Conservation (phyloP, 2,888 invertebrate species). For the Drosophila limbata region DNA sequence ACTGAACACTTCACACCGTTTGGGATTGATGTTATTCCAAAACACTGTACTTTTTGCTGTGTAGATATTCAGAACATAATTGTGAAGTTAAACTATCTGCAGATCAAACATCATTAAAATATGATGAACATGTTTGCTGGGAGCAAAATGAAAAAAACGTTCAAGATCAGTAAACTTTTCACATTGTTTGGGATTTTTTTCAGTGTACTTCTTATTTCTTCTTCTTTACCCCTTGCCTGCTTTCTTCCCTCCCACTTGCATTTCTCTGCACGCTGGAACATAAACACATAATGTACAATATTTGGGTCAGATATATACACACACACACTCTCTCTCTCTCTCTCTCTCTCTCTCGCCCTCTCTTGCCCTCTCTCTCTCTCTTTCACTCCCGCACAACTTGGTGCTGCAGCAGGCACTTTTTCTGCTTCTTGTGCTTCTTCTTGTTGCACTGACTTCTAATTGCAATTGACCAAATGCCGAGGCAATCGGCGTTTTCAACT, state of each 20-base stretch:
- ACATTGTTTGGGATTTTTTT: background rate
- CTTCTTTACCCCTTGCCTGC: background rate
- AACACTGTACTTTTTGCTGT: too few relatives aligned
- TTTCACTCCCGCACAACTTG: background rate
- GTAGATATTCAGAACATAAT: too few relatives aligned
- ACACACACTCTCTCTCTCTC: background rate
- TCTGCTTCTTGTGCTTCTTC: background rate
- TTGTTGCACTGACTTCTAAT: constrained; percentile 64
- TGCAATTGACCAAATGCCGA: constrained; percentile 76
- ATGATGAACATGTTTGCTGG: too few relatives aligned
- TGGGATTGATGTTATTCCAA: too few relatives aligned
- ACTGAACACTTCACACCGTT: too few relatives aligned
- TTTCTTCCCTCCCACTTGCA: background rate
- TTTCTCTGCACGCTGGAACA: constrained; percentile 24
- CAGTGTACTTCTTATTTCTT: background rate
- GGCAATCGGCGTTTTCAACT: constrained; percentile 26
- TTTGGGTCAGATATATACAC: constrained; percentile 59
- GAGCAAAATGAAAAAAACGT: too few relatives aligned
- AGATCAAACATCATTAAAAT: too few relatives aligned
- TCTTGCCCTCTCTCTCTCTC: background rate
- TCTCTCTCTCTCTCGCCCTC: background rate
- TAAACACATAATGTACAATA: constrained; percentile 73
- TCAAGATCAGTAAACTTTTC: background rate
- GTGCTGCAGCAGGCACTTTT: constrained; percentile 27
- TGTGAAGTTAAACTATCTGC: too few relatives aligned